A percentile compares a stretch with the other conserved stretches of the same genome.
phyloP scores from a whole-genome alignment of 2,113 vertebrate species.

The Charina bottae region DNA sequence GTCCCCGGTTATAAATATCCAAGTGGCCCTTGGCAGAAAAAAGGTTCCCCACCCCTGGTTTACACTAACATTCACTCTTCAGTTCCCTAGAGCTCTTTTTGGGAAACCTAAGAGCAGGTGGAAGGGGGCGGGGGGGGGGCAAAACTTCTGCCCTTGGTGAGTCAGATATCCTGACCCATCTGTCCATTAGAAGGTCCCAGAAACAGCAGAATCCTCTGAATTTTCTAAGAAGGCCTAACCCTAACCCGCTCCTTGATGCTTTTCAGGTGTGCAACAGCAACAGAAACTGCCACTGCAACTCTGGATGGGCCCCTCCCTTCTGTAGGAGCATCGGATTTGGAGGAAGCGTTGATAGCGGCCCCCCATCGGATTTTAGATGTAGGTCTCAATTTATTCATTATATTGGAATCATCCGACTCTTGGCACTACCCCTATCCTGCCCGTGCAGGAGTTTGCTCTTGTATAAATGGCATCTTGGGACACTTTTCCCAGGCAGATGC shows the following conservation, averaged over 20 bases:
- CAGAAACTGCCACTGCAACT: background rate
- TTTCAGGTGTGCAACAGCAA: constrained; percentile 28
- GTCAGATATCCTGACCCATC: too few relatives aligned
- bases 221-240: too few relatives aligned
- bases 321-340: background rate
- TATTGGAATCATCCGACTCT: background rate
- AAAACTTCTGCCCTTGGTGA: too few relatives aligned
- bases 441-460: background rate
- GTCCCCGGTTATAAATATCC: too few relatives aligned
- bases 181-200: too few relatives aligned
- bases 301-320: constrained; percentile 21
- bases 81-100: too few relatives aligned
- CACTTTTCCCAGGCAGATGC: background rate
- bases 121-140: too few relatives aligned
- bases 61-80: too few relatives aligned
- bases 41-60: too few relatives aligned
- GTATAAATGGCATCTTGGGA: background rate
- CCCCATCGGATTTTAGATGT: background rate
- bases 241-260: background rate
- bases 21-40: too few relatives aligned
- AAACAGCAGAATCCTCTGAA: too few relatives aligned
- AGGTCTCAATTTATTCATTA: background rate
- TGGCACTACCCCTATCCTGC: background rate
- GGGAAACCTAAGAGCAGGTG: too few relatives aligned
- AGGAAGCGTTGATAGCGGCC: constrained; percentile 12